Conservation (phyloP, 2,888 invertebrate species). For the Octonoba sinensis region DNA sequence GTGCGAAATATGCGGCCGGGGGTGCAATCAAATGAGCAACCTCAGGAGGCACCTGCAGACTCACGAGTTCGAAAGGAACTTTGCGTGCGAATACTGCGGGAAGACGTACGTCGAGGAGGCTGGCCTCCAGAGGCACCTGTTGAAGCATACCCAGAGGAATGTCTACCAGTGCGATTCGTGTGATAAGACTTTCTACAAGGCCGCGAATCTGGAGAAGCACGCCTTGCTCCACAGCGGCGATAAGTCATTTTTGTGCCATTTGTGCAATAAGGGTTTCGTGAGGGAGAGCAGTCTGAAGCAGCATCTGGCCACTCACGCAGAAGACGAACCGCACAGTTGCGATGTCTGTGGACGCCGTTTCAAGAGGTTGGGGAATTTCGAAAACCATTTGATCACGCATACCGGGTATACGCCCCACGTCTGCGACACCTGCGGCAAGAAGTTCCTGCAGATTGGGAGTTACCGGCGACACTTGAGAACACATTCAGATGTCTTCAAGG, state of each 20-base stretch:
- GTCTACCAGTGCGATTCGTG: conserved; percentile 49
- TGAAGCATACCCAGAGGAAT: conserved; percentile 51
- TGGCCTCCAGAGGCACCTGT: conserved; percentile 45
- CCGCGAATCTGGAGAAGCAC: conserved; percentile 53
- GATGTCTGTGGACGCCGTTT: conserved; percentile 59
- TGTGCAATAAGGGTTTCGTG: conserved; percentile 55
- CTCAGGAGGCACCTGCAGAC: conserved; percentile 49
- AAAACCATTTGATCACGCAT: conserved; percentile 61
- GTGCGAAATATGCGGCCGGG: conserved; percentile 58
- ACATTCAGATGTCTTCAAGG: conserved; percentile 39
- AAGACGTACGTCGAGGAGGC: conserved; percentile 51
- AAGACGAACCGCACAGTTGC: conserved; percentile 54
- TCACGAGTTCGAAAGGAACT: conserved; percentile 45
- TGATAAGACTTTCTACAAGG: conserved; percentile 59
- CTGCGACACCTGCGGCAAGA: conserved; percentile 55
- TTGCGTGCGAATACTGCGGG: conserved; percentile 50
- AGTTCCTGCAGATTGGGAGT: conserved; percentile 56
- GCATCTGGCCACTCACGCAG: conserved; percentile 48
- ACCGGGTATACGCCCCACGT: conserved; percentile 56
- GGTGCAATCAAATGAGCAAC: conserved; percentile 60
- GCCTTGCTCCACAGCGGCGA: conserved; percentile 45
- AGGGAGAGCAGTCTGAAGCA: conserved; percentile 53
- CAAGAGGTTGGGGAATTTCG: conserved; percentile 49
- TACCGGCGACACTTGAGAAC: conserved; percentile 49
- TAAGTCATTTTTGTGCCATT: conserved; percentile 39